phyloP scores from a whole-genome alignment of 2,113 vertebrate genomes.

The Coregonus clupeaformis region DNA sequence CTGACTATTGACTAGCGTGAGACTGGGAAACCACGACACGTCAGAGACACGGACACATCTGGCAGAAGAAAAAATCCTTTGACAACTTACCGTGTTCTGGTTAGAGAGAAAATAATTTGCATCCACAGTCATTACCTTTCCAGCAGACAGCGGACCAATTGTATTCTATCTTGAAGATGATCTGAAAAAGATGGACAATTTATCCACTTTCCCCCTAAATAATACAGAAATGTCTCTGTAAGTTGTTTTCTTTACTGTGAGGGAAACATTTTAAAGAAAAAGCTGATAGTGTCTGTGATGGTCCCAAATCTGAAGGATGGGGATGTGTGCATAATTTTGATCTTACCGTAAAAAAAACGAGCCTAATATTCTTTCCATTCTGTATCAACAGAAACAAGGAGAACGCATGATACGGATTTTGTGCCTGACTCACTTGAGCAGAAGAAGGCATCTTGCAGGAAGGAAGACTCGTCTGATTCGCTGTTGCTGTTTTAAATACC shows the following conservation, averaged over 20 bases:
- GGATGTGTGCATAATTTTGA: slow-evolving; percentile 55
- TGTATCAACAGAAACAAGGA: slow-evolving; percentile 43
- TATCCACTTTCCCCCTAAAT: slow-evolving; percentile 56
- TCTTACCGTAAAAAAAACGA: slow-evolving; percentile 76
- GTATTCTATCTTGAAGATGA: slow-evolving; percentile 61
- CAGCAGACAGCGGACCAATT: slow-evolving; percentile 47
- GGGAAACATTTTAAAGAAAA: slow-evolving; percentile 30
- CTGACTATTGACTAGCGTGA: slow-evolving; percentile 53
- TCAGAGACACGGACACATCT: slow-evolving; percentile 68
- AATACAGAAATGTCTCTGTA: slow-evolving; percentile 64
- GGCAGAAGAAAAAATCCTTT: slow-evolving; percentile 63
- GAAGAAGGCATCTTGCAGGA: slow-evolving; percentile 56
- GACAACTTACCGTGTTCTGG: slow-evolving; percentile 80
- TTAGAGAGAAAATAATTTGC: slow-evolving; percentile 67
- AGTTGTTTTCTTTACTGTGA: slow-evolving; percentile 53
- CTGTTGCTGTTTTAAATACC: slow-evolving; percentile 74
- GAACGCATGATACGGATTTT: slow-evolving; percentile 56
- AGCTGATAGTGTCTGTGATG: slow-evolving; percentile 12
- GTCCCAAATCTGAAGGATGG: slow-evolving; percentile 65
- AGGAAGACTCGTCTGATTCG: slow-evolving; percentile 68
- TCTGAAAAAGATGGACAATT: slow-evolving; percentile 66
- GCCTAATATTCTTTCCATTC: slow-evolving; percentile 52
- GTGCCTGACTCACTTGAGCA: slow-evolving; percentile 51
- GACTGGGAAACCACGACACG: slow-evolving; percentile 58
- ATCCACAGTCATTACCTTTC: slow-evolving; percentile 59